These are phyloP conservation scores for Platyscapa corneri DNA, from an alignment of 1,140 invertebrate species.

Conservation along the genomic window DNA sequence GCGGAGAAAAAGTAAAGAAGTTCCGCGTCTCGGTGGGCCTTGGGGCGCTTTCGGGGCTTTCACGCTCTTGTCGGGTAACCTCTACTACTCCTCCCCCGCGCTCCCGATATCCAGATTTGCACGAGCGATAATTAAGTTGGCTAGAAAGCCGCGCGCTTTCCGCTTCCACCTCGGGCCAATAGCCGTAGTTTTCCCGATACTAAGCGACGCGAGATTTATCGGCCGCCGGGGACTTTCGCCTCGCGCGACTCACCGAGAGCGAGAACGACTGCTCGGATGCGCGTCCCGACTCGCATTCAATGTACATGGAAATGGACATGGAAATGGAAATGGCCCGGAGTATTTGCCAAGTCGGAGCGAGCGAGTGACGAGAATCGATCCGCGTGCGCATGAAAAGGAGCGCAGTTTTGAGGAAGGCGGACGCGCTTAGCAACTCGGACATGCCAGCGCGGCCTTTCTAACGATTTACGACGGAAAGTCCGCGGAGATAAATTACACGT, in stretches of 20 bases:
- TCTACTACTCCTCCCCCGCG: not conserved
- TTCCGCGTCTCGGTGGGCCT: too few relatives aligned
- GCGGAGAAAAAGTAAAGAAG: too few relatives aligned
- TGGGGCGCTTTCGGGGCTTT: not conserved
- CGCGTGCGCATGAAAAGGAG: not conserved
- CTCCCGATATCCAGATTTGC: too few relatives aligned
- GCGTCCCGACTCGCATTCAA: too few relatives aligned
- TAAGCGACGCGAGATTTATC: conserved; percentile 1
- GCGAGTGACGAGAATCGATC: not conserved
- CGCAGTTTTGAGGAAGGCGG: not conserved
- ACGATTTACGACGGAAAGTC: not conserved
- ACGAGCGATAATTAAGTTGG: too few relatives aligned
- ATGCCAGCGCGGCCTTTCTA: not conserved
- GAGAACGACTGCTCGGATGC: too few relatives aligned
- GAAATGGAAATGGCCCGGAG: too few relatives aligned
- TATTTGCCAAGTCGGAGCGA: too few relatives aligned
- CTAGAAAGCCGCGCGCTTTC: too few relatives aligned
- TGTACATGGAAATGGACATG: too few relatives aligned
- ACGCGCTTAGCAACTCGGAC: not conserved
- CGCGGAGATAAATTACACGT: not conserved
- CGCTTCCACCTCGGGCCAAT: too few relatives aligned
- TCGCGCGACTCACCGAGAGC: not conserved
- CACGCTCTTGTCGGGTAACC: not conserved
- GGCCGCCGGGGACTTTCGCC: not conserved
- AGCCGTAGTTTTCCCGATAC: too few relatives aligned